Evolutionary conservation across 2,113 vertebrate genomes (phyloP), one percentile per base, ranked within the genome.

Genomic region (Menura novaehollandiae): DNA sequence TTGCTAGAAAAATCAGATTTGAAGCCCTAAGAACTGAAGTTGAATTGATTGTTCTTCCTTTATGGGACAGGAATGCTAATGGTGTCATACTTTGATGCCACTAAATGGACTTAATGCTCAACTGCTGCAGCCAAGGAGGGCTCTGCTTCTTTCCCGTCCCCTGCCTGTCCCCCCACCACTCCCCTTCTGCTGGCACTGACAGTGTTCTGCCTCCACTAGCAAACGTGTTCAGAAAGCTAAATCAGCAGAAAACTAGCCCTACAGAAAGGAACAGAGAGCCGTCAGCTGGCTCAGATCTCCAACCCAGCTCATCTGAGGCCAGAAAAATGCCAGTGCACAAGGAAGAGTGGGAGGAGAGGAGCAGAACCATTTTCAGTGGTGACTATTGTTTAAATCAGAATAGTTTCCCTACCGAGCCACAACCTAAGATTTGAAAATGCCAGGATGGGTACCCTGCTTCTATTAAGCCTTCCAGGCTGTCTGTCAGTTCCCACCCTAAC

Each of bases 211-310:
- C 67, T 81, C 88, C 85, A 91, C 71, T 53, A 93, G 71, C n/a
- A 93, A 90, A 95, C 44, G 20, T 95, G 78, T 77, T 90, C 85
- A 80, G 94, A 94, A 95, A 94, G 72, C 85, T 77, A 73, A 71
- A 90, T 96, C 88, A 94, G 94, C 92, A 96, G 82, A 95, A 96
- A 96, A 76, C 39, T n/a, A 85, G 46, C 51, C 32, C 75, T 80
- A 51, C 53, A 69, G 92, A 56, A 95, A 85, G 11, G n/a, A 96
- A 49, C 72, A 53, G 32, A 88, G 90, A 94, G 67, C 53, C 0
- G 6, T 94, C 85, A 95, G 91, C 91, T 90, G 95, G 92, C 82
- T 93, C 82, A 53, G 59, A 66, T 88, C 94, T 95, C 67, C 68
- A 58, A 2, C 43, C 67, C 67, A 55, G 92, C 88, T 92, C 91